Conservation (phyloP, 2,113 vertebrate species). For the Rhizomys pruinosus region DNA sequence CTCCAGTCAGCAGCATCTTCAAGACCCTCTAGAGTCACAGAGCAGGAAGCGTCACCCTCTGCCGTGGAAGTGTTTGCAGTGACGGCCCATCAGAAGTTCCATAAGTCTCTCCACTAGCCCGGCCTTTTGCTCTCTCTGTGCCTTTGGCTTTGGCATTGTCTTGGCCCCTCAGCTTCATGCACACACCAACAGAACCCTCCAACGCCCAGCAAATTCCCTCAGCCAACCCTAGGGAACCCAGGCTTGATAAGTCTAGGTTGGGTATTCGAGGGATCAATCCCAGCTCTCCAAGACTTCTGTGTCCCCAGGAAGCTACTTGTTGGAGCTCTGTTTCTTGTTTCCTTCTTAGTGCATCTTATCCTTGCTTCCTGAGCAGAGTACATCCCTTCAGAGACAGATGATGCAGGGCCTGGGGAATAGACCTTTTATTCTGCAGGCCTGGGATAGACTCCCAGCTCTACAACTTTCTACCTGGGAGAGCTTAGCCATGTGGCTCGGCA, state of each 20-base stretch:
- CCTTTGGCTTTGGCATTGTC: background rate
- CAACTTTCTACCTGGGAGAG: background rate
- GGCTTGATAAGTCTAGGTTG: background rate
- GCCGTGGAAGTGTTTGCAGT: slow-evolving; percentile 13
- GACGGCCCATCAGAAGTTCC: slow-evolving; percentile 20
- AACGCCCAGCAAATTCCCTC: background rate
- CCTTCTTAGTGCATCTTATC: background rate
- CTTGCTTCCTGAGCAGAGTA: background rate
- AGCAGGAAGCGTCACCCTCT: background rate
- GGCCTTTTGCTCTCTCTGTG: background rate
- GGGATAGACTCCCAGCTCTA: background rate
- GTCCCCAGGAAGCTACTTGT: background rate
- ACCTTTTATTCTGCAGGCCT: too few relatives aligned
- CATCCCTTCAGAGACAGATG: background rate
- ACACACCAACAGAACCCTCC: background rate
- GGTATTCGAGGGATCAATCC: background rate
- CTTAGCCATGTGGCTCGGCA: background rate
- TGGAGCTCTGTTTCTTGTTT: background rate
- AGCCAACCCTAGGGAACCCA: background rate
- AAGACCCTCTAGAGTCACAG: slow-evolving; percentile 21
- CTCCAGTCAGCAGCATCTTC: too few relatives aligned
- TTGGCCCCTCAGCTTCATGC: background rate
- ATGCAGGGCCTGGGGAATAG: background rate
- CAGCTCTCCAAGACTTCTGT: background rate
- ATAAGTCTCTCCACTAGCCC: background rate